Evolutionary conservation across 2,113 vertebrate species (phyloP), one percentile per base, ranked within the genome.

Genomic region (Piaya cayana): DNA sequence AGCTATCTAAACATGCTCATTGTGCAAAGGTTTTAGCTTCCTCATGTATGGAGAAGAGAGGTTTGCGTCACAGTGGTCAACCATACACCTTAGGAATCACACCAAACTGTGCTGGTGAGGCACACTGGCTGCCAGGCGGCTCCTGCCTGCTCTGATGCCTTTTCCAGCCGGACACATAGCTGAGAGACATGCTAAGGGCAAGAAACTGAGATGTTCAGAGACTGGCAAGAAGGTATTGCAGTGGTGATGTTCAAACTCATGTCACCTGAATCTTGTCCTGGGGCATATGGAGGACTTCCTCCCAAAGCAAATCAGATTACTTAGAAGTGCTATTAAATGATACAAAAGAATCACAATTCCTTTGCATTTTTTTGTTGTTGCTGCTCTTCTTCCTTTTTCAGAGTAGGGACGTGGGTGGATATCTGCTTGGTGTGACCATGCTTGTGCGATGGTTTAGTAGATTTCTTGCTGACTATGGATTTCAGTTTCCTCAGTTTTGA

Each of bases 401-500:
- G 74, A 91, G 37, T 15, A 63, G 60, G 5, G 18, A 22, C 55
- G 70, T 14, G 30, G 29, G 75, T 76, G 79, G 82, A 82, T 49
- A 43, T 17, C 29, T 14, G 26, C 30, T 29, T 77, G 34, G 30
- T 64, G 52, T 52, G 92, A 64, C 43, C 8, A 3, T 74, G 43
- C 62, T 89, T 72, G 72, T 55, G 39, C 69, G 70, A 37, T 6
- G 59, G 47, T 63, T 78, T 22, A 60, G 22, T 26, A 77, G 71
- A 42, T 77, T 90, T 92, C 82, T 88, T 95, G 95, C 82, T 92
- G 80, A 94, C 52, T 90, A 6, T 5, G 29, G 72, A 81, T 94
- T 96, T 92, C 88, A 79, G 36, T 95, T 96, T 92, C 88, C 92
- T 68, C 65, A 60, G 82, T 84, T 95, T 90, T 94, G 82, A 88